phyloP scores from a whole-genome alignment of 2,888 invertebrate genomes.

The Nephrocerus scutellatus region DNA sequence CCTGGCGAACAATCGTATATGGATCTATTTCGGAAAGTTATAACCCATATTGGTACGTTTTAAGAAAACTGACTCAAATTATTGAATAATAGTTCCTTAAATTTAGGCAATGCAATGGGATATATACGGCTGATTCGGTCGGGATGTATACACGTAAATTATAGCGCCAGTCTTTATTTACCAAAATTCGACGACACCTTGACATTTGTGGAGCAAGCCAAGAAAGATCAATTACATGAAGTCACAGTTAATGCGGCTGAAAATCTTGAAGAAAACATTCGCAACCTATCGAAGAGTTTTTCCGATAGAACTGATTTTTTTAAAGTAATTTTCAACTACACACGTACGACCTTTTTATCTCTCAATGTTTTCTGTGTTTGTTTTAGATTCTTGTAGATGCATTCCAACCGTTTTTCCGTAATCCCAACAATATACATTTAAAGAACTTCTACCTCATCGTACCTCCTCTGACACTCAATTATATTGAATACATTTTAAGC shows the following conservation, averaged over 20 bases:
- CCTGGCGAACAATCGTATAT: conserved; percentile 80
- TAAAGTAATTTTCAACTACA: conserved; percentile 28
- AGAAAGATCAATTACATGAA: conserved; percentile 54
- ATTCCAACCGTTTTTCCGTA: conserved; percentile 81
- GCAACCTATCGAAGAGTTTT: conserved; percentile 73
- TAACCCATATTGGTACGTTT: conserved; percentile 78
- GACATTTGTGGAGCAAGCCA: conserved; percentile 58
- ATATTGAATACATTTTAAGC: conserved; percentile 84
- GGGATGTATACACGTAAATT: conserved; percentile 86
- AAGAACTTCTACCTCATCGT: conserved; percentile 89
- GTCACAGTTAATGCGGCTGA: conserved; percentile 61
- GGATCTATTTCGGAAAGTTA: conserved; percentile 85
- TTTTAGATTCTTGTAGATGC: conserved; percentile 78
- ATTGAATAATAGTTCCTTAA: conserved; percentile 43
- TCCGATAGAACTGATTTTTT: conserved; percentile 52
- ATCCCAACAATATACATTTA: conserved; percentile 79
- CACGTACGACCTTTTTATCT: neutral
- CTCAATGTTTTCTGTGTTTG: neutral
- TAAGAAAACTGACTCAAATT: neutral
- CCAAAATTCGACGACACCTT: conserved; percentile 65
- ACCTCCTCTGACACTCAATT: conserved; percentile 89
- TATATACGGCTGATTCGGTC: conserved; percentile 91
- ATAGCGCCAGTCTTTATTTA: conserved; percentile 83
- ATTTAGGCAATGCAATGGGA: conserved; percentile 75
- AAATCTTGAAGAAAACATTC: conserved; percentile 70